Percentiles rank a stretch among this genome's conserved stretches.
These are phyloP conservation scores for Passer domesticus DNA, from an alignment of 2,113 vertebrate species.

Conservation along the genomic window DNA sequence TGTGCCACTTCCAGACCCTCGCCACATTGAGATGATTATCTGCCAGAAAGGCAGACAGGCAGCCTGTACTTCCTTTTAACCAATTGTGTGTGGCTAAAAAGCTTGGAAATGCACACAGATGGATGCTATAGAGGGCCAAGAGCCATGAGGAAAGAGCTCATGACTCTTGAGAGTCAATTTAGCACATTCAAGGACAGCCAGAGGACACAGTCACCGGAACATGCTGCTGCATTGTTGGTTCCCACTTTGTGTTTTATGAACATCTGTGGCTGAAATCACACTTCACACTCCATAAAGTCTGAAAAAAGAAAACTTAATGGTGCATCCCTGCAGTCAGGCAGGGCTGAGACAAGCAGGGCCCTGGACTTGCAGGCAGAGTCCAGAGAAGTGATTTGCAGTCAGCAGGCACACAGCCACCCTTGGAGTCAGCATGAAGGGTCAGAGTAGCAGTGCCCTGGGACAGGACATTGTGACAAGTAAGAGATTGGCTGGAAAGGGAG, in stretches of 20 bases:
- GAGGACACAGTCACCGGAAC: background rate
- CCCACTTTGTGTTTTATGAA: background rate
- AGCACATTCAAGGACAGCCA: background rate
- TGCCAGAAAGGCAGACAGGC: background rate
- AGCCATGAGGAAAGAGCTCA: background rate
- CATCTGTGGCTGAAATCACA: background rate
- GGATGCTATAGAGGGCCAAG: background rate
- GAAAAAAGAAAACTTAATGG: background rate
- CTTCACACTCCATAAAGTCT: background rate
- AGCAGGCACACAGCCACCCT: background rate
- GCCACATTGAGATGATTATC: background rate
- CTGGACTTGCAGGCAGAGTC: background rate
- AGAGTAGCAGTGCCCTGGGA: background rate
- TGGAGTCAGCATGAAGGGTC: background rate
- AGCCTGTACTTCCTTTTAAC: background rate
- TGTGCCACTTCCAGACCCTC: background rate
- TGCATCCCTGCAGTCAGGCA: background rate
- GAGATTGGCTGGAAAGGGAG: background rate
- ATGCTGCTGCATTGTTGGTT: background rate
- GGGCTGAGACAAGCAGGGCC: background rate
- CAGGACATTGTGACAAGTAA: fast-evolving
- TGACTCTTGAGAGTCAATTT: background rate
- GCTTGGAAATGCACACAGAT: background rate
- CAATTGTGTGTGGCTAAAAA: background rate
- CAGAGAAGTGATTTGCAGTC: background rate